Base-by-base conservation (phyloP, 2,797 vertebrate genomes). In the Crax fasciolata region DNA sequence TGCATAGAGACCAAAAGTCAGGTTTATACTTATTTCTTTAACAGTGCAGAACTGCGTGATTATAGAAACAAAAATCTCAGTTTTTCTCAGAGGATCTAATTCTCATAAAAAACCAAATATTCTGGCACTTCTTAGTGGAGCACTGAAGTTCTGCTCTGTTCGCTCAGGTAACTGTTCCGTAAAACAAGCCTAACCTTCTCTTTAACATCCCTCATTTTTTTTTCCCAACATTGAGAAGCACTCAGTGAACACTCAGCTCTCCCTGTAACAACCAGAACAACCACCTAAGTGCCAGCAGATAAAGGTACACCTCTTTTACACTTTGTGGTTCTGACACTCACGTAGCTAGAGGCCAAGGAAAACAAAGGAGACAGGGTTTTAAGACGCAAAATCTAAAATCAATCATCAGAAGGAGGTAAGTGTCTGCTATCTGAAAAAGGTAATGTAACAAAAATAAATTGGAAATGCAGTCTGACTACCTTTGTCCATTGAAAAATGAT, bases 301-400 rank as follows among this genome's bases (percentile, higher is more conserved):
- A 46, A 76, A 46, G 46, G 51, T 41, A 28, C 13, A 25, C 25
- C 23, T 66, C 65, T 35, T n/a, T 27, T 13, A 7, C 44, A 17
- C 24, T 27, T 35, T 2, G 0, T 75, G n/a, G 6, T 28, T 70
- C 43, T 73, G 63, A 70, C 19, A 38, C 2, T 51, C 24, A n/a
- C 57, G 44, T 16, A 57, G 46, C 38, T 51, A 0, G 1, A 62
- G 0, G 1, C 59, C 13, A 5, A 63, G 44, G 19, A 67, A 70
- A 70, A 52, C 20, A 55, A 39, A 82, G 28, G 24, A 21, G 9
- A 48, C 4, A 20, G 30, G 28, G 12, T 39, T 89, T 48, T 44
- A 74, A 78, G 43, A 28, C 5, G 7, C 10, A 20, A 70, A 67
- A 43, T 27, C 14, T 61, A 48, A 90, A 79, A 80, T n/a, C 35